Evolutionary conservation across 1,140 invertebrate species (phyloP).

Genomic region (Drosophila watanabei): DNA sequence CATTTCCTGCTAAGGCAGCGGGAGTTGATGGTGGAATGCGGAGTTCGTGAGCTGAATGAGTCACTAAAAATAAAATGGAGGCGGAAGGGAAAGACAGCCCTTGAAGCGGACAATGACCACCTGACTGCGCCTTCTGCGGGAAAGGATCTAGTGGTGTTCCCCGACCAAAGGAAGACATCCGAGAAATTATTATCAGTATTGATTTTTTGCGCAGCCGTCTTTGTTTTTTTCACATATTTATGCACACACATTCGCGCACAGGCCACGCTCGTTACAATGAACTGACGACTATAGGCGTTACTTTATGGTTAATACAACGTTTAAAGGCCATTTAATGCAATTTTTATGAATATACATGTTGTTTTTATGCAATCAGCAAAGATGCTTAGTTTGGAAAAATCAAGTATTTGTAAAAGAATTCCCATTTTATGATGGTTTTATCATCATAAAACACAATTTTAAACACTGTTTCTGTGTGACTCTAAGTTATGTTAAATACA

Average conservation of each 20-base stretch:
- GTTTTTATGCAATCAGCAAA: background rate
- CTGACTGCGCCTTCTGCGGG: conserved; percentile 60
- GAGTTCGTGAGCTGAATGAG: conserved; percentile 49
- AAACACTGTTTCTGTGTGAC: background rate
- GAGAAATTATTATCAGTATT: conserved; percentile 68
- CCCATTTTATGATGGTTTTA: background rate
- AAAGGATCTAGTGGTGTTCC: conserved; percentile 18
- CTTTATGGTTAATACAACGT: background rate
- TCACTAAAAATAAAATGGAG: conserved; percentile 27
- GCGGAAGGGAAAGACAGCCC: conserved; percentile 21
- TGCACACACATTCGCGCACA: conserved; percentile 55
- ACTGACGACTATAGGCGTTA: background rate
- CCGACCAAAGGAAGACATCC: conserved; percentile 26
- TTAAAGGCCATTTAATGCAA: background rate
- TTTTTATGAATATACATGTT: background rate
- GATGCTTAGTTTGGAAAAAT: background rate
- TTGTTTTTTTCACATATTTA: conserved; percentile 67
- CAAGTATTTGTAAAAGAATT: background rate
- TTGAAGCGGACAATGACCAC: conserved; percentile 69
- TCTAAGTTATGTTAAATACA: background rate
- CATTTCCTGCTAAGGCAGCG: conserved; percentile 10
- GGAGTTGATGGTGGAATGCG: conserved; percentile 32
- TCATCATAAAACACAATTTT: background rate
- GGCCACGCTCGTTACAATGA: conserved; percentile 12
- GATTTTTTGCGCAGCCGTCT: conserved; percentile 65